Evolutionary conservation across 1,140 invertebrate species (phyloP).

Genomic region (Aradophagus sp.): DNA sequence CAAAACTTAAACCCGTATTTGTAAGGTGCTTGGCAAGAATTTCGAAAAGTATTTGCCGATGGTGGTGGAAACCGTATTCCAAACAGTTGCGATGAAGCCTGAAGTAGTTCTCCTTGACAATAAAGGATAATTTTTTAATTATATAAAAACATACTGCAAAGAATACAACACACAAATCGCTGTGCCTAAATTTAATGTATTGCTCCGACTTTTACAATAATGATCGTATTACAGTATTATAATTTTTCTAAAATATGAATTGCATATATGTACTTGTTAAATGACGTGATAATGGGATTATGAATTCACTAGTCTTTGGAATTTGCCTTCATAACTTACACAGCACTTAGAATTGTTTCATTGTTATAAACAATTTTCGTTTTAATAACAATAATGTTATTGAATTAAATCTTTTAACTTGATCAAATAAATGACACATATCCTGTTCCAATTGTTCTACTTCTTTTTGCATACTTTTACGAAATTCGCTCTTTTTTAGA

Average conservation of each 20-base stretch:
- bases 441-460: conserved; percentile 64
- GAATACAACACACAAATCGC: background rate
- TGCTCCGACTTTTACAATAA: too few relatives aligned
- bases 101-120: too few relatives aligned
- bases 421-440: conserved; percentile 57
- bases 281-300: background rate
- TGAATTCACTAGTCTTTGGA: background rate
- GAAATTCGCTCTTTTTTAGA: conserved; percentile 21
- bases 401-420: conserved; percentile 11
- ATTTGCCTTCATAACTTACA: background rate
- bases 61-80: too few relatives aligned
- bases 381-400: conserved; percentile 6
- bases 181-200: too few relatives aligned
- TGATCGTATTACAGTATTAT: background rate
- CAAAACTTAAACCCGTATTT: too few relatives aligned
- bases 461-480: conserved; percentile 57
- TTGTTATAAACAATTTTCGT: background rate
- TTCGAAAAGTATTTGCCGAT: too few relatives aligned
- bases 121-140: conserved; percentile 20
- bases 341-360: too few relatives aligned
- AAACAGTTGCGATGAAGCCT: too few relatives aligned
- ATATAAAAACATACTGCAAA: background rate
- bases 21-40: too few relatives aligned
- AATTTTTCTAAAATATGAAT: conserved; percentile 8
- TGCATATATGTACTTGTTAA: conserved; percentile 14